These are phyloP conservation scores for Drosophila gunungcola DNA, from an alignment of 1,140 invertebrate genomes.

Conservation along the genomic window DNA sequence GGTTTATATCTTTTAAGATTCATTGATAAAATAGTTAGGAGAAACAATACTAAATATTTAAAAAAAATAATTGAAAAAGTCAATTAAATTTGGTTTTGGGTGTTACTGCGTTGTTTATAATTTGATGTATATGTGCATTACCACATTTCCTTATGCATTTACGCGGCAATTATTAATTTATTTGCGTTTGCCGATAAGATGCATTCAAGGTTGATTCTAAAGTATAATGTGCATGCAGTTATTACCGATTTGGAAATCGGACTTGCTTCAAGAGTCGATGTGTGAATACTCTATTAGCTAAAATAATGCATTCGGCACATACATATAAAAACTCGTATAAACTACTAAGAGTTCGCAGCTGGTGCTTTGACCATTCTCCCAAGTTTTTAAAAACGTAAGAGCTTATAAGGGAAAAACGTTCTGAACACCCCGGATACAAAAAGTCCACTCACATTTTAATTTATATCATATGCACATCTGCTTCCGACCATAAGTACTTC, in stretches of 20 bases:
- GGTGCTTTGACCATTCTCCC: not conserved
- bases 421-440: constrained; percentile 4
- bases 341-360: not conserved
- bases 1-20: not conserved
- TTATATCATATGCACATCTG: constrained; percentile 22
- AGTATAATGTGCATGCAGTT: not conserved
- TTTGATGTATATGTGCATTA: not conserved
- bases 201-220: constrained; percentile 17
- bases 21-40: not conserved
- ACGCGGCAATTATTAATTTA: constrained; percentile 9
- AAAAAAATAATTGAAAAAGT: not conserved
- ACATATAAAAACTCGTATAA: not conserved
- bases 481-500: constrained; percentile 21
- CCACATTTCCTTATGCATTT: not conserved
- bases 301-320: not conserved
- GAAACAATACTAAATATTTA: not conserved
- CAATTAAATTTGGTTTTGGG: not conserved
- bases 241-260: not conserved
- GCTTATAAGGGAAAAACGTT: not conserved
- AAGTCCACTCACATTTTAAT: constrained; percentile 6
- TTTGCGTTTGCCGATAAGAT: constrained; percentile 21
- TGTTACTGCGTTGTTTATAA: not conserved
- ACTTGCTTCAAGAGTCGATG: not conserved
- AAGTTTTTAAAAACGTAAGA: constrained; percentile 1
- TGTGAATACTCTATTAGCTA: not conserved